Evolutionary conservation across 2,113 vertebrate genomes (phyloP).

Genomic region (Misgurnus anguillicaudatus): DNA sequence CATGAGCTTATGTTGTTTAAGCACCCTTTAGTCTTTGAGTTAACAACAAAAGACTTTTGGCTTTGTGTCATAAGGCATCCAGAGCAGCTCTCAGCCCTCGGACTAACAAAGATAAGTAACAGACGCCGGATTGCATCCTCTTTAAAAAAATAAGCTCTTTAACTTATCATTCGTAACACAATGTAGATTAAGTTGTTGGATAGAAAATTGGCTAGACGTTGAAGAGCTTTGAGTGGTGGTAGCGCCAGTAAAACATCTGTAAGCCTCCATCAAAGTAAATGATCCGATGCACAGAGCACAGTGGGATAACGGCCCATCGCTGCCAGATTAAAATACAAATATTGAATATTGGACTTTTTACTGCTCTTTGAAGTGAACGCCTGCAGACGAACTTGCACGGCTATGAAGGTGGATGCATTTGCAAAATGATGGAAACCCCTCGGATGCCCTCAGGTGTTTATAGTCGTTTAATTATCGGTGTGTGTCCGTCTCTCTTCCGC

Average conservation of each 20-base stretch:
- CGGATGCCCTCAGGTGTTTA: conserved; percentile 67
- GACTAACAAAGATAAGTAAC: conserved; percentile 69
- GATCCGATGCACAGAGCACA: not conserved
- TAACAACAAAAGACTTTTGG: conserved; percentile 72
- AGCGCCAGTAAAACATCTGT: not conserved
- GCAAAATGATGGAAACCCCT: conserved; percentile 61
- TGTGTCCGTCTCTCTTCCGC: conserved; percentile 62
- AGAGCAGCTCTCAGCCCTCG: conserved; percentile 64
- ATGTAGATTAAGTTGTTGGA: not conserved
- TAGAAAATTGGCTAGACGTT: no score
- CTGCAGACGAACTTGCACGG: conserved; percentile 56
- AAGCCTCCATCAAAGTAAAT: not conserved
- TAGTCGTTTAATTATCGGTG: conserved; percentile 72
- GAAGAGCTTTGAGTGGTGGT: not conserved
- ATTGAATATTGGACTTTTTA: conserved; percentile 55
- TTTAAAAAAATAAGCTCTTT: conserved; percentile 62
- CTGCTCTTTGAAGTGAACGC: conserved; percentile 67
- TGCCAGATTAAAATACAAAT: conserved; percentile 53
- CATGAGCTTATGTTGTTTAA: conserved; percentile 67
- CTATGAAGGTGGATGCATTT: conserved; percentile 64
- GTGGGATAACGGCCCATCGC: no score
- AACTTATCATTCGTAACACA: conserved; percentile 30
- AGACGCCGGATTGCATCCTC: conserved; percentile 59
- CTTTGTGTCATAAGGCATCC: conserved; percentile 66
- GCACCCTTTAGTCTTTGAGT: conserved; percentile 67